Conservation (phyloP, 1,140 invertebrate genomes). For the Trinorchestia longiramus region DNA sequence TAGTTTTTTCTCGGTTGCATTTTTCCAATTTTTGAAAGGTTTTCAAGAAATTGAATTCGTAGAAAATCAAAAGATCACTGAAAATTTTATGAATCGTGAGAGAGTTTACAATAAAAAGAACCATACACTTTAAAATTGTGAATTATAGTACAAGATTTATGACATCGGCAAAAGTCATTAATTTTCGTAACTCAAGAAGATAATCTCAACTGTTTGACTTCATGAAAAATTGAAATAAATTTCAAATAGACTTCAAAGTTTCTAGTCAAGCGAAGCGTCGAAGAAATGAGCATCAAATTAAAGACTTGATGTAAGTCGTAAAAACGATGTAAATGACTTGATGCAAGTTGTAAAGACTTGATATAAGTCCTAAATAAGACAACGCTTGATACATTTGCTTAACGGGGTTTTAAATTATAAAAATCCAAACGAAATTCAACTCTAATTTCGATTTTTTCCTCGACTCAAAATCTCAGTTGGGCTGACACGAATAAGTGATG, state of each 20-base stretch:
- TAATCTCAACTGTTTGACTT: neutral
- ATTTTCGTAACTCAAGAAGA: neutral
- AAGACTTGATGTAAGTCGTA: neutral
- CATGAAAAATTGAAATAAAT: neutral
- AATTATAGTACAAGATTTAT: neutral
- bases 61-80: neutral
- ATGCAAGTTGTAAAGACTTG: neutral
- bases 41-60: neutral
- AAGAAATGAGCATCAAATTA: neutral
- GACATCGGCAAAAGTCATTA: neutral
- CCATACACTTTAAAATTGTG: neutral
- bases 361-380: neutral
- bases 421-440: neutral
- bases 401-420: neutral
- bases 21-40: neutral
- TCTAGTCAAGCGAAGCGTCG: neutral
- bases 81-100: neutral
- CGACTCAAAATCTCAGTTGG: neutral
- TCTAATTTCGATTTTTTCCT: neutral
- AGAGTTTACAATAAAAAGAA: neutral
- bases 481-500: too few species aligned
- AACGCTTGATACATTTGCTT: neutral
- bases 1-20: neutral
- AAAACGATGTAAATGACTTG: neutral
- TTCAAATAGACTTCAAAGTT: neutral